Base-by-base conservation (phyloP, 2,888 invertebrate genomes). In the Tipula lateralis region DNA sequence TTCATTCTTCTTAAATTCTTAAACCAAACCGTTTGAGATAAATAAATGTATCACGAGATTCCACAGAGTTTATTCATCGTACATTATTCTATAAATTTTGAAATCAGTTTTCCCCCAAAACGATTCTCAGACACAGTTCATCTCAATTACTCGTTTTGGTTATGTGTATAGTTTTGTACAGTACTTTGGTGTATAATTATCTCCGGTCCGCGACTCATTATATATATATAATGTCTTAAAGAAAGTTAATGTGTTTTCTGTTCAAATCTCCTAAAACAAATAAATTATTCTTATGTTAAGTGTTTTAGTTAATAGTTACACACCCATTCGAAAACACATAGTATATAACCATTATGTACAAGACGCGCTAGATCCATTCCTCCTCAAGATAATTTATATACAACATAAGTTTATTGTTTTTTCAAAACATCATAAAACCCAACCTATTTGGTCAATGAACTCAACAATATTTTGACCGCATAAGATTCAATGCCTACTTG, bases 1-100 rank as follows among this genome's bases (percentile, higher is more conserved):
- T 66, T 66, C 66, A 66, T 66, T 66, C 66, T 24, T 66, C 66
- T 66, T 66, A 66, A 66, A 24, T 66, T 66, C 24, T 66, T 66
- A 66, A 66, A 24, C 32, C 6, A 32, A 66, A 66, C 66, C 66
- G 24, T 24, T 66, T 66, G 7, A 24, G 24, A 66, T 66, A 24
- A 24, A 24, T 0, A 24, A 24, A 9, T 24, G 24, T 66, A 66
- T 66, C 66, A 66, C 66, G 24, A 66, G 66, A 66, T 66, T 66
- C 66, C 66, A 66, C 24, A 66, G 66, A 66, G 66, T 66, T 66
- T 24, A 66, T 66, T 66, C 66, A 24, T 50, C 44, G 16, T 50
- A n/a, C n/a, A n/a, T n/a, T 66, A 24, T 24, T 16, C 6, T 66
- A 24, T 66, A 66, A 24, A 24, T 66, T 66, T 24, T 66, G 66